Evolutionary conservation across 2,797 vertebrate genomes (phyloP).

Genomic region (Sciurus vulgaris): DNA sequence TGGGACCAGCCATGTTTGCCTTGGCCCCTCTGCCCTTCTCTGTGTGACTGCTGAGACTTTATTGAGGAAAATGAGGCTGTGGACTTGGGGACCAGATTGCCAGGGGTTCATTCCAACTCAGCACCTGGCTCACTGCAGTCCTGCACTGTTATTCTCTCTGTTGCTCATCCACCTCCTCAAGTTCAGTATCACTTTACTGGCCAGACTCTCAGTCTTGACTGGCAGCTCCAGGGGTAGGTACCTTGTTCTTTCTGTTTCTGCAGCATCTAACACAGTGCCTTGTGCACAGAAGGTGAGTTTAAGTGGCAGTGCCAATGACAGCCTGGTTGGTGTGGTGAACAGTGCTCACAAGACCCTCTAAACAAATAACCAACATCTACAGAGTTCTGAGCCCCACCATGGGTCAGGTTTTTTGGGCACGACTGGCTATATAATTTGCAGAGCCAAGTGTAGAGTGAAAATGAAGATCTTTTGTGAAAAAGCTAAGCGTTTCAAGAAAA

Average conservation of each 20-base stretch:
- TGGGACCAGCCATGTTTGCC: neutral
- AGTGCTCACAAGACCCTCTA: neutral
- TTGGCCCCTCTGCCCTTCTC: accelerated
- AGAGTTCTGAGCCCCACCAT: neutral
- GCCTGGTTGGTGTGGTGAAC: neutral
- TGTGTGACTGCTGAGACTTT: neutral
- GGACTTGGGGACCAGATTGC: neutral
- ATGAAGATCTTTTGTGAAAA: neutral
- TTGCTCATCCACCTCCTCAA: neutral
- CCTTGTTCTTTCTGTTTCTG: neutral
- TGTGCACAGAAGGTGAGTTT: neutral
- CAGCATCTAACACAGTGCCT: neutral
- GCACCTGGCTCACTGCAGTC: neutral
- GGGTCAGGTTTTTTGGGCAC: neutral
- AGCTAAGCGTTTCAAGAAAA: neutral
- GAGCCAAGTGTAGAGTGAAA: neutral
- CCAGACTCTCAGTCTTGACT: neutral
- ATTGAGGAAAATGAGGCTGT: neutral
- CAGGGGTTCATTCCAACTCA: neutral
- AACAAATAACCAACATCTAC: neutral
- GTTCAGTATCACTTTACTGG: neutral
- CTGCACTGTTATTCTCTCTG: neutral
- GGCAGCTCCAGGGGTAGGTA: neutral
- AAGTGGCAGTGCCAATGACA: neutral
- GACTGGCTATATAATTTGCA: neutral